Evolutionary conservation across 2,888 invertebrate genomes (phyloP).

Genomic region (Yponomeuta sedellus): DNA sequence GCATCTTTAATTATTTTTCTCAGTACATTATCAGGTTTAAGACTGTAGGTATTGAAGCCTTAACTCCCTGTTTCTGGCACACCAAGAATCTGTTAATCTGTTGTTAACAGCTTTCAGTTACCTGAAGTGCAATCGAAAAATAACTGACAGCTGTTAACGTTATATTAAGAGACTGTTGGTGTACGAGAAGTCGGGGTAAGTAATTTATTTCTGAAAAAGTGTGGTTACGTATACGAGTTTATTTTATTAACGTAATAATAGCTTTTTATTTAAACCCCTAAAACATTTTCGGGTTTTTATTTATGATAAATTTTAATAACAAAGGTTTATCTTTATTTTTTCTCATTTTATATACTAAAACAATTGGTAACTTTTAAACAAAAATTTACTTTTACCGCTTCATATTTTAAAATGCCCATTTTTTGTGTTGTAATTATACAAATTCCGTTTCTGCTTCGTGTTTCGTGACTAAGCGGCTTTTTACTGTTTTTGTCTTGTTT

Average conservation of each 20-base stretch:
- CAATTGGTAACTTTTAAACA: background rate
- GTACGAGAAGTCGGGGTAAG: no score
- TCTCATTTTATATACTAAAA: slow-evolving; percentile 2
- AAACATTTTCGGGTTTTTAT: background rate
- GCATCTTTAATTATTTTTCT: no score
- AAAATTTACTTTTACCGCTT: background rate
- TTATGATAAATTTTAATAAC: background rate
- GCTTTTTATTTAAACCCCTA: background rate
- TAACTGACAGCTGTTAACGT: no score
- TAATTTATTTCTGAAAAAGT: background rate
- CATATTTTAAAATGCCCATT: slow-evolving; percentile 58
- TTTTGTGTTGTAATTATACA: slow-evolving; percentile 53
- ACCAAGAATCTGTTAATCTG: no score
- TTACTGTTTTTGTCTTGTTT: slow-evolving; percentile 41
- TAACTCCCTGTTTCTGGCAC: no score
- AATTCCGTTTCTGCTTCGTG: slow-evolving; percentile 42
- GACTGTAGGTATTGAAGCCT: no score
- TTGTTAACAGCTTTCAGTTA: no score
- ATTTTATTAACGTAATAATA: background rate
- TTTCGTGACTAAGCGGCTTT: slow-evolving; percentile 45
- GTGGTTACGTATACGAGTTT: background rate
- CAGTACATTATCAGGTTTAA: no score
- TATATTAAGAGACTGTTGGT: no score
- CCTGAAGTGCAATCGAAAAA: no score
- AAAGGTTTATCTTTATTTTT: no score